Evolutionary conservation across 2,113 vertebrate species (phyloP).

Genomic region (Coregonus clupeaformis): DNA sequence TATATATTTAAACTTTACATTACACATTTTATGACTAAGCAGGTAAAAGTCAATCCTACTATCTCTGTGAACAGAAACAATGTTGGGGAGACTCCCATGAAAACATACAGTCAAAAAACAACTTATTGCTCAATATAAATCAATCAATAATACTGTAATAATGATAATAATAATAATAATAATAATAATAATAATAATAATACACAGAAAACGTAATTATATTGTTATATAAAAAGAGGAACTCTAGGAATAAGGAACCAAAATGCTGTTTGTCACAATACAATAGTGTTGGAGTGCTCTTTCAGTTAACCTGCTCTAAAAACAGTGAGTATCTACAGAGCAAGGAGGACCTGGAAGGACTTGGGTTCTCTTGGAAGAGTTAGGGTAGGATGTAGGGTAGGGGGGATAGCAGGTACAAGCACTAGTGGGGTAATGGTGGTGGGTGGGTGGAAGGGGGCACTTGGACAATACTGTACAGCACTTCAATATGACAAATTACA

Average conservation of each 20-base stretch:
- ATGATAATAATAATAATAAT: conserved; percentile 33
- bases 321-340: conserved; percentile 65
- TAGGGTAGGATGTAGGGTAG: neutral
- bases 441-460: conserved; percentile 34
- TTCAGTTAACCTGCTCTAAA: conserved; percentile 46
- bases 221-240: conserved; percentile 56
- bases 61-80: conserved; percentile 55
- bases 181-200: conserved; percentile 48
- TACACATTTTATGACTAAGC: conserved; percentile 63
- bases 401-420: neutral
- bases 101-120: conserved; percentile 50
- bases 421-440: neutral
- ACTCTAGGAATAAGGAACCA: conserved; percentile 29
- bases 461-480: conserved; percentile 66
- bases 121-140: conserved; percentile 79
- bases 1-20: conserved; percentile 68
- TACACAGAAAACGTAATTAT: conserved; percentile 12
- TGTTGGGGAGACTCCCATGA: conserved; percentile 39
- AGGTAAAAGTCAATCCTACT: conserved; percentile 58
- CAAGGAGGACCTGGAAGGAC: conserved; percentile 38
- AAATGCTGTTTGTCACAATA: conserved; percentile 55
- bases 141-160: conserved; percentile 54
- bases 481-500: conserved; percentile 66
- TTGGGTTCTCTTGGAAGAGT: too few relatives aligned
- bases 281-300: conserved; percentile 43